Base-by-base conservation (phyloP, 2,888 invertebrate species). In the Campoplex capitator region DNA sequence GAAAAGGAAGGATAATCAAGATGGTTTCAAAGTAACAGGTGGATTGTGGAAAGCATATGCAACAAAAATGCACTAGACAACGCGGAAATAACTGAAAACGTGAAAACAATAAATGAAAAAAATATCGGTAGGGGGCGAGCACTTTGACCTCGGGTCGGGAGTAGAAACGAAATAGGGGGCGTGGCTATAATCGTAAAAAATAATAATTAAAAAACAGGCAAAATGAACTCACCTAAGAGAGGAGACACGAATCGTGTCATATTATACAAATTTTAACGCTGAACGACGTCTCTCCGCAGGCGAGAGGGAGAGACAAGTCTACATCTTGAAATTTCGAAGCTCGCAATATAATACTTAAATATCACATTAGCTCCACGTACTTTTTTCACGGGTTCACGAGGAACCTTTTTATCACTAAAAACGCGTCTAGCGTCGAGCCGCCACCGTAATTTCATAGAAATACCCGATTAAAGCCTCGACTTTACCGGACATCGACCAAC, bases 171-270 rank as follows among this genome's bases (percentile, higher is more conserved):
- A 75, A 48, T 78, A 23, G 67, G 79, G 56, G 77, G 77, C 81
- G 77, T 83, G 62, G 62, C 62, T 45, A 70, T 76, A 23, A 58
- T 35, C n/a, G 68, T 16, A 18, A n/a, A 38, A 42, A 56, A 51
- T n/a, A 73, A 48, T 67, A 28, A 32, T 74, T 6, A 51, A 74
- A 51, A 78, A 58, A 58, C 51, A 78, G 16, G 35, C 13, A 58
- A 42, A 45, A 65, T 79, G 56, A 28, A 85, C 89, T 89, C 78
- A 89, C 89, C 89, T 75, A 56, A 83, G 79, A 84, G 84, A 87
- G 76, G 86, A 86, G 83, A 83, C 80, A 76, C 70, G 84, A 78
- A 79, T 82, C 74, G 87, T 86, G 86, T 89, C 89, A 87, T 89
- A 84, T 85, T 76, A 86, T 16, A 62, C 62, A 79, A 70, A 88